A percentile compares a stretch with the other conserved stretches of the same genome.
These are phyloP conservation scores for Hydrocynus forskahlii DNA, from an alignment of 2,797 vertebrate species.

Conservation along the genomic window DNA sequence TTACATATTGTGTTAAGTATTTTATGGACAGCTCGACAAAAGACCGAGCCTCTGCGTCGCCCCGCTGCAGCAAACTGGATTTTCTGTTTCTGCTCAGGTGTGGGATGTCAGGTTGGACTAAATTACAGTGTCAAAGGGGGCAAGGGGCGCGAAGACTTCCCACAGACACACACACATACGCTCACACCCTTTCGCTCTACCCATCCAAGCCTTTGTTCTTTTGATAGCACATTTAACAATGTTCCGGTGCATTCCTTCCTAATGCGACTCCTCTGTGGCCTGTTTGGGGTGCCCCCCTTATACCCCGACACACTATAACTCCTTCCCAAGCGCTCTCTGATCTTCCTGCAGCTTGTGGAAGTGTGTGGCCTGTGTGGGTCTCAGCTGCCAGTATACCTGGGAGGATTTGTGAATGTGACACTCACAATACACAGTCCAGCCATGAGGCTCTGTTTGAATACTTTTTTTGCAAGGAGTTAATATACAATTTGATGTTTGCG, in stretches of 20 bases:
- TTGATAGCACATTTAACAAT: constrained; percentile 80
- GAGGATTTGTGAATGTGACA: constrained; percentile 50
- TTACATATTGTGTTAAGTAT: constrained; percentile 23
- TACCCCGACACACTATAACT: constrained; percentile 50
- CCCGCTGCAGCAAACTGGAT: constrained; percentile 55
- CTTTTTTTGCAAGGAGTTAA: neutral
- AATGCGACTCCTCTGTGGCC: constrained; percentile 80
- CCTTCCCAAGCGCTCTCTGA: constrained; percentile 51
- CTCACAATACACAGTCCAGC: constrained; percentile 34
- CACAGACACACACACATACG: constrained; percentile 29
- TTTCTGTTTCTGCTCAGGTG: constrained; percentile 37
- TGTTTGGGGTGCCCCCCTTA: constrained; percentile 61
- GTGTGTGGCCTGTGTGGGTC: constrained; percentile 56
- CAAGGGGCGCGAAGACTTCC: constrained; percentile 56
- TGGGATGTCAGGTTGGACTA: constrained; percentile 68
- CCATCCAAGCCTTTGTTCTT: constrained; percentile 82
- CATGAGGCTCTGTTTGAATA: neutral
- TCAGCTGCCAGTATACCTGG: constrained; percentile 45
- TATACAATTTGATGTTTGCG: too few relatives aligned
- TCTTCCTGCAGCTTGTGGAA: constrained; percentile 47
- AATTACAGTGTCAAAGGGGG: constrained; percentile 65
- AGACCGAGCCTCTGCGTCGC: constrained; percentile 24
- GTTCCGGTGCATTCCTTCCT: constrained; percentile 84
- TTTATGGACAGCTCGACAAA: constrained; percentile 41
- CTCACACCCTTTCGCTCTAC: constrained; percentile 62